Evolutionary conservation across 53 echinoderm and acorn worm genomes (phyloP).

Genomic region (Mesocentrotus franciscanus): DNA sequence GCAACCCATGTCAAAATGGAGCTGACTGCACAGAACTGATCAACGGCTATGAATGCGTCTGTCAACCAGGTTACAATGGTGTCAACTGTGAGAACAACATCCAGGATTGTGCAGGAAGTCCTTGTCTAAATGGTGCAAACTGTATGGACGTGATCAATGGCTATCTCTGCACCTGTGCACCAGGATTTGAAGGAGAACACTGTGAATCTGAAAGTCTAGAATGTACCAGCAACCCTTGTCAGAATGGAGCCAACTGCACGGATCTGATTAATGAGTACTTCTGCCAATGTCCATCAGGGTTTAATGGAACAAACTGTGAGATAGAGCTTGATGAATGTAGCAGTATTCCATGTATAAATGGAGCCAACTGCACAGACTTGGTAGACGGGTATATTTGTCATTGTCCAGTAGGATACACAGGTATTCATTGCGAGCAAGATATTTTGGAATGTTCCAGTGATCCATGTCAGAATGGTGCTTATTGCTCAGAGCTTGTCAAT

Average conservation of each 20-base stretch:
- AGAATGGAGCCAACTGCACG: constrained; percentile 73
- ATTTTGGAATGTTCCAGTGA: constrained; percentile 61
- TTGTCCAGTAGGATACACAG: constrained; percentile 67
- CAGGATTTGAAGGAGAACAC: constrained; percentile 56
- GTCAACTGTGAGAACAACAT: constrained; percentile 63
- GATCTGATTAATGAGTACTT: constrained; percentile 44
- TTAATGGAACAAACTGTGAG: constrained; percentile 68
- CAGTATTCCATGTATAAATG: constrained; percentile 69
- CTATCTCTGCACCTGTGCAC: constrained; percentile 68
- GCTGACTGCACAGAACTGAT: constrained; percentile 63
- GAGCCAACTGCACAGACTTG: constrained; percentile 72
- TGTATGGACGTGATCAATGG: constrained; percentile 61
- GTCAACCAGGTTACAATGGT: constrained; percentile 63
- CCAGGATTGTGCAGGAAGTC: constrained; percentile 66
- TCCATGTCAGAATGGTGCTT: constrained; percentile 68
- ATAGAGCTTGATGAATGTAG: constrained; percentile 72
- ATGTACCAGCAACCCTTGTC: constrained; percentile 70
- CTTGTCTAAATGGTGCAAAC: constrained; percentile 69
- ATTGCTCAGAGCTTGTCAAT: constrained; percentile 56
- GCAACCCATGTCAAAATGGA: constrained; percentile 79
- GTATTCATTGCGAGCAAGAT: constrained; percentile 70
- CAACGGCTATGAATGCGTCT: constrained; percentile 64
- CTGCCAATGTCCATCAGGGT: constrained; percentile 71
- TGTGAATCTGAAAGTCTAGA: constrained; percentile 64
- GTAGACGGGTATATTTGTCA: constrained; percentile 62